Percentiles rank a stretch among this genome's conserved stretches.
These are phyloP conservation scores for Paratilapia polleni DNA, from an alignment of 2,113 vertebrate genomes.

Conservation along the genomic window DNA sequence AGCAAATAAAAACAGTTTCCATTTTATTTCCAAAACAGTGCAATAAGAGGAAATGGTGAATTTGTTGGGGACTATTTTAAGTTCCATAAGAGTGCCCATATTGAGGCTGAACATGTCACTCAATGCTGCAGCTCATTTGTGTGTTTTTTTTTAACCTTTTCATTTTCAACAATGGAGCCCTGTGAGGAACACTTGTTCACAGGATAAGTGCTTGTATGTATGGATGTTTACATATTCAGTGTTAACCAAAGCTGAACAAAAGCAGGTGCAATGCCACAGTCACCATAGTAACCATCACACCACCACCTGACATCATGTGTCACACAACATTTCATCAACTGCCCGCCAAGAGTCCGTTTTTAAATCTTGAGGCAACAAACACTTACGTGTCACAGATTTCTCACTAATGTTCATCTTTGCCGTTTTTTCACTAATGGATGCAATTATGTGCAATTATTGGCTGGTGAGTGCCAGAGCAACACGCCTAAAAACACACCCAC, in stretches of 20 bases:
- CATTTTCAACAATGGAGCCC: neutral
- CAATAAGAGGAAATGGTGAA: neutral
- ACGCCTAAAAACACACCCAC: constrained; percentile 72
- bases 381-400: constrained; percentile 40
- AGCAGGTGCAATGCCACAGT: constrained; percentile 33
- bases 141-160: neutral
- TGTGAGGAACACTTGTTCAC: neutral
- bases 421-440: constrained; percentile 66
- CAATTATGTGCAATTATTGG: constrained; percentile 82
- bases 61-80: neutral
- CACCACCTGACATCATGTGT: constrained; percentile 43
- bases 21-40: neutral
- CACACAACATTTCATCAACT: constrained; percentile 26
- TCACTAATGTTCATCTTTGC: constrained; percentile 62
- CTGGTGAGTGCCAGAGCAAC: constrained; percentile 63
- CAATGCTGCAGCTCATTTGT: neutral
- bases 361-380: constrained; percentile 25
- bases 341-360: neutral
- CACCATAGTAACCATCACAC: constrained; percentile 60
- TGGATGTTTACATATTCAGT: constrained; percentile 1
- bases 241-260: constrained; percentile 31
- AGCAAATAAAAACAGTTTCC: neutral
- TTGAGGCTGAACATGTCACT: neutral
- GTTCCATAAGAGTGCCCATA: neutral
- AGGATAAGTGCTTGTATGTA: neutral